These are phyloP conservation scores for Gobio gobio DNA, from an alignment of 2,113 vertebrate species.

Conservation along the genomic window DNA sequence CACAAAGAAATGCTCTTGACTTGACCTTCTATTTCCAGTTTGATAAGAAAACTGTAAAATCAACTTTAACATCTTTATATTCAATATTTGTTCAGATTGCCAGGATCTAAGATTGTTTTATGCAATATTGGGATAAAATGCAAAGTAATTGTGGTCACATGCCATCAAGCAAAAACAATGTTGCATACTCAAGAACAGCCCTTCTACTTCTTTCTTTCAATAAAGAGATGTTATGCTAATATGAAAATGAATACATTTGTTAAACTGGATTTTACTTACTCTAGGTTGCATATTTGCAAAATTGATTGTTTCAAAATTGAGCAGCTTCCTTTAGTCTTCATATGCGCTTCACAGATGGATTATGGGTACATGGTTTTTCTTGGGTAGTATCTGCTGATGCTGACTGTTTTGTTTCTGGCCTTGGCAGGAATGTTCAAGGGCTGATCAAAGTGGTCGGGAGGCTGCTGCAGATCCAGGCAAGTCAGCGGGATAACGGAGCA, in stretches of 20 bases:
- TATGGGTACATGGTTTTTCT: background rate
- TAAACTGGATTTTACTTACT: background rate
- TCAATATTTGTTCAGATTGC: background rate
- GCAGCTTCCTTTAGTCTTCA: background rate
- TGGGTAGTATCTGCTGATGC: background rate
- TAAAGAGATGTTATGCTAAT: background rate
- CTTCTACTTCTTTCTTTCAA: background rate
- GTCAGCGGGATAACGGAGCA: constrained; percentile 65
- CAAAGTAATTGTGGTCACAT: background rate
- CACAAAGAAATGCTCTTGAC: background rate
- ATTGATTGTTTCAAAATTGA: background rate
- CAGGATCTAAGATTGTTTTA: background rate
- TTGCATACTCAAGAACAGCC: background rate
- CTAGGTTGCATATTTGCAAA: background rate
- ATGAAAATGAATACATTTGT: background rate
- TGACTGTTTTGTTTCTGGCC: constrained; percentile 32
- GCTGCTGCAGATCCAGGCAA: constrained; percentile 85
- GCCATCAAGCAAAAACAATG: background rate
- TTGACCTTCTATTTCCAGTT: background rate
- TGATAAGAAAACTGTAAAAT: background rate
- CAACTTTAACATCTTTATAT: background rate
- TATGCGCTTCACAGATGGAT: background rate
- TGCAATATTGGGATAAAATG: background rate
- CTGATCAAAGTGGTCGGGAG: constrained; percentile 84
- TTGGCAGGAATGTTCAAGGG: constrained; percentile 86